Evolutionary conservation across 64 coral and sea anemone species (phyloP).

Genomic region (Catalaphyllia jardinei): DNA sequence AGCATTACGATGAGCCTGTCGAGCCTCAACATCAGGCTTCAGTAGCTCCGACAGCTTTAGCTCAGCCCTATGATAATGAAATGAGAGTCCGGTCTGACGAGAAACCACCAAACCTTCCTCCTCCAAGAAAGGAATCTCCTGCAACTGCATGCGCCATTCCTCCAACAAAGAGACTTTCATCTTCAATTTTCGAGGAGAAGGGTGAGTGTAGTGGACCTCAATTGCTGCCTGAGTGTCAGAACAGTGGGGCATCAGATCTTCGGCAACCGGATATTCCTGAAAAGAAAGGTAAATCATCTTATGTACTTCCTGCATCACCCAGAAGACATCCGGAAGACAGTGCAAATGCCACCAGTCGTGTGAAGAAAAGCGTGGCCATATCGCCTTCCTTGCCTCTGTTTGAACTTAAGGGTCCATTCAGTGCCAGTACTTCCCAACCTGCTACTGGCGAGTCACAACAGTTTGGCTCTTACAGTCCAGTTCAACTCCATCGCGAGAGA

Average conservation of each 20-base stretch:
- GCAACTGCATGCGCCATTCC: not conserved
- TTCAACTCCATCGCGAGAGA: not conserved
- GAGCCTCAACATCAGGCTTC: not conserved
- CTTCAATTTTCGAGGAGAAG: not conserved
- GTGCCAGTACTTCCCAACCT: not conserved
- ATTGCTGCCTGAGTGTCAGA: not conserved
- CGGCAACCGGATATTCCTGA: too few species aligned
- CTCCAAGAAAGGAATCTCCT: not conserved
- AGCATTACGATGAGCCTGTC: not conserved
- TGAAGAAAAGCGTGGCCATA: not conserved
- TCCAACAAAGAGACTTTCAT: not conserved
- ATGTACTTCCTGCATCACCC: too few species aligned
- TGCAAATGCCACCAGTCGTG: too few species aligned
- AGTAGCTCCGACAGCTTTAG: not conserved
- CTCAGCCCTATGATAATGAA: not conserved
- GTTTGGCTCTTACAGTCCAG: not conserved
- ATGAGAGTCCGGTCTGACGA: not conserved
- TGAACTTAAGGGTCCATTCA: not conserved
- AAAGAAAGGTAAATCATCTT: too few species aligned
- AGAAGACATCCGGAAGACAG: too few species aligned
- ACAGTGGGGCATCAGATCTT: too few species aligned
- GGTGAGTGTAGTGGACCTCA: not conserved
- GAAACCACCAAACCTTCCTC: not conserved
- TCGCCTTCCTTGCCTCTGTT: not conserved
- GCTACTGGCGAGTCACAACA: not conserved